Percentiles rank a stretch among this genome's conserved stretches.
phyloP scores from a whole-genome alignment of 2,113 vertebrate species.

The Lepidothrix coronata region DNA sequence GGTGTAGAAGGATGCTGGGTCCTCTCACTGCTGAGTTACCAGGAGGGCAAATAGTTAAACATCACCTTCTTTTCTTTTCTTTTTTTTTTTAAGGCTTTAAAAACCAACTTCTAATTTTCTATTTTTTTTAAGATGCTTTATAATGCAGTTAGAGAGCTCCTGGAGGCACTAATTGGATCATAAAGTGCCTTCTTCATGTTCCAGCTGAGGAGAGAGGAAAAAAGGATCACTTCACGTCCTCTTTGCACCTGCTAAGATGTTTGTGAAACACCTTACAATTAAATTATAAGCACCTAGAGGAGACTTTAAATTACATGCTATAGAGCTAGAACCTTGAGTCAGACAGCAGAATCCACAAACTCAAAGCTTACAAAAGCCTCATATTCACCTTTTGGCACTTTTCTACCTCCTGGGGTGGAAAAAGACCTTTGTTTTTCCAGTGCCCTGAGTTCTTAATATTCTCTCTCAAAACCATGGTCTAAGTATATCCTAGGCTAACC shows the following conservation, averaged over 20 bases:
- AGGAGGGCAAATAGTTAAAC: conserved; percentile 8
- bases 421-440: not conserved
- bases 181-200: conserved; percentile 66
- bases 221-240: conserved; percentile 47
- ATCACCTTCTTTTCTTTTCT: not conserved
- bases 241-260: conserved; percentile 49
- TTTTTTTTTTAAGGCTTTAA: not conserved
- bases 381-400: not conserved
- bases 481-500: not conserved
- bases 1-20: not conserved
- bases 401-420: not conserved
- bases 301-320: conserved; percentile 36
- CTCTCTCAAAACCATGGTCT: not conserved
- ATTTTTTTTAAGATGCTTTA: conserved; percentile 40
- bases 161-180: conserved; percentile 66
- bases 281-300: conserved; percentile 56
- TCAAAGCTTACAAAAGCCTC: not conserved
- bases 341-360: not conserved
- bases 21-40: not conserved
- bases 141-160: conserved; percentile 66
- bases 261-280: conserved; percentile 59
- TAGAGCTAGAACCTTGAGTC: conserved; percentile 32
- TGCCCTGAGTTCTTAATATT: not conserved
- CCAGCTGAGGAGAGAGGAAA: conserved; percentile 50
- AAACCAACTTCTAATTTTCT: conserved; percentile 18